Evolutionary conservation across 1,140 invertebrate species (phyloP), one percentile per base, ranked within the genome.

Genomic region (Acromyrmex charruanus): DNA sequence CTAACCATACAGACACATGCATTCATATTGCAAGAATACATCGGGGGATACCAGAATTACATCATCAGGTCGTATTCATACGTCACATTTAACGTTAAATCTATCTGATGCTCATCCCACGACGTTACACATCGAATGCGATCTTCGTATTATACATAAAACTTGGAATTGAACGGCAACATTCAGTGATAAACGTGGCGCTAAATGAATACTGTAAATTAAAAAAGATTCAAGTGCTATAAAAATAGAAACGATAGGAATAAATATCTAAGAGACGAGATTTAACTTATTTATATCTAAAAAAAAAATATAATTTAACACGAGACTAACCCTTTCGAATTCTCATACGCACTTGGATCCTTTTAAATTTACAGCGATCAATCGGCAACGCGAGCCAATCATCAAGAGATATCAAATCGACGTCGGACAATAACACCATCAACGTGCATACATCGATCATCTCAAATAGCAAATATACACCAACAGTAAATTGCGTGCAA

Each of bases 361-460:
- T 44, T 58, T 49, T 49, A 10, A 80, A 80, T 66, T 66, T 35
- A 80, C 35, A 39, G 28, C 55, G 18, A 63, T 39, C 14, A 84
- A 63, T 61, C n/a, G 31, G 25, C 58, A 16, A 58, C 55, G 39
- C 39, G 55, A 21, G 39, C 44, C 35, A 2, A 16, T 49, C 51
- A 6, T 80, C 39, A 25, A 69, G 39, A 49, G 12, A 14, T 74
- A 74, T 21, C 68, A 74, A 61, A 51, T 55, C 39, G 55, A n/a
- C 58, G 68, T 16, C 68, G 63, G 80, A 75, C 80, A 74, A 84
- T 28, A 68, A 84, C 80, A 84, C 80, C 80, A 84, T 35, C 80
- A 84, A 84, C 80, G 80, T 84, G 80, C 80, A 84, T 61, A 82
- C 80, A 84, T 84, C 55, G 80, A 84, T 84, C 69, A 84, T 84